Base-by-base conservation (phyloP, 2,797 vertebrate species). In the Eulemur mongoz region DNA sequence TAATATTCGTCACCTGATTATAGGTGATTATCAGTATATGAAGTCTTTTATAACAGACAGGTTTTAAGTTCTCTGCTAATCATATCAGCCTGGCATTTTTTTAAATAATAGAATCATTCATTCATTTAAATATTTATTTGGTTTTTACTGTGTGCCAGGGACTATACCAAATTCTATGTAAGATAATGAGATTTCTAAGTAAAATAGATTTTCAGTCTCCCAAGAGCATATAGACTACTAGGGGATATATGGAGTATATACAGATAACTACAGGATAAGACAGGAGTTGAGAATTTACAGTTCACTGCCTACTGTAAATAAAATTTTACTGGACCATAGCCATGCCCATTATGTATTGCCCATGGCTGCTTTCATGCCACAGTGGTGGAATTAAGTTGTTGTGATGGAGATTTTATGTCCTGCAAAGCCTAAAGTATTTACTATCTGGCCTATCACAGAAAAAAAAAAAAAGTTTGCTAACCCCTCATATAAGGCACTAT, bases 191-290 rank as follows among this genome's bases (percentile, higher is more conserved):
- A 54, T 89, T 79, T 81, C 27, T 86, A 54, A 85, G 30, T 72
- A 32, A 95, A 91, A 81, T 17, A 69, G 27, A 25, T 91, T 93
- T 92, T 85, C 22, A 35, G 20, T 92, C 89, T 30, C 88, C 38
- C 12, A 75, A 59, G 23, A 84, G 5, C 45, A 63, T 83, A 14
- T 40, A 78, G 63, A 27, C 38, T 78, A 45, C 20, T 12, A 78
- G 38, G 15, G 15, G 14, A 22, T 38, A 79, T n/a, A 45, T 48
- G 1, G 25, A 54, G 5, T 25, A 38, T 40, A 45, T 78, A 43
- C 30, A 13, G 43, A 35, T 32, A 88, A 63, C 25, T 83, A 5
- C 40, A 69, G 25, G n/a, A 17, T 75, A 50, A 76, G 38, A 22
- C 12, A 72, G 25, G 25, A 48, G 11, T 32, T 38, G 23, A 83